Evolutionary conservation across 1,140 invertebrate species (phyloP), one percentile per base, ranked within the genome.

Genomic region (Plodia interpunctella): DNA sequence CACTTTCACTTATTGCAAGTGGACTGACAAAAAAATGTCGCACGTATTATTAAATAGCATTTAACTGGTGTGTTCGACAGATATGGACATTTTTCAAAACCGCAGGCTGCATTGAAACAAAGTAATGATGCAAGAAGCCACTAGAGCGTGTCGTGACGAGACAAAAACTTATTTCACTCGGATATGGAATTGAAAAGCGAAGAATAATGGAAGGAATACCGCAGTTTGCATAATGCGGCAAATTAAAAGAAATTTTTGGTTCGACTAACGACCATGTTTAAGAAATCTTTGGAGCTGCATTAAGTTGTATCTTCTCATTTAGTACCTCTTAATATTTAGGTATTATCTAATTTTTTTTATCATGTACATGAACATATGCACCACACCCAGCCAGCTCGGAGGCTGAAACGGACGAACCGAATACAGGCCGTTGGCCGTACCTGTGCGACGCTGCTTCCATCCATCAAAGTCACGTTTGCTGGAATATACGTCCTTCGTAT

Each of bases 221-320:
- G 70, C 71, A 62, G 73, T 76, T 79, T 75, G 76, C 77, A 80
- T 83, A 82, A 79, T 68, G 79, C 78, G 80, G 76, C 73, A 85
- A 87, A 84, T 87, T 85, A 81, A 83, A 66, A 86, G 64, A 78
- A 74, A 80, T 82, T 74, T 83, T 80, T 78, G 69, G 68, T 76
- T 72, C 64, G 72, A 65, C 70, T 81, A 78, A 75, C 68, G 66
- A 62, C 28, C 44, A 32, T 5, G 59, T 60, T 60, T 55, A 65
- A 61, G 28, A 73, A 72, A 73, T 57, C 54, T 28, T 32, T 74
- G 54, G 76, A 83, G 76, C 15, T 17, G 56, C n/a, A 53, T 25
- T 53, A 13, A 53, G 38, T 44, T 44, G 4, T 44, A 15, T 1
- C 1, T 15, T 44, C 11, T 32, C n/a, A n/a, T n/a, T n/a, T n/a